Conservation (phyloP, 2,888 invertebrate species). For the Tetramorium bicarinatum region DNA sequence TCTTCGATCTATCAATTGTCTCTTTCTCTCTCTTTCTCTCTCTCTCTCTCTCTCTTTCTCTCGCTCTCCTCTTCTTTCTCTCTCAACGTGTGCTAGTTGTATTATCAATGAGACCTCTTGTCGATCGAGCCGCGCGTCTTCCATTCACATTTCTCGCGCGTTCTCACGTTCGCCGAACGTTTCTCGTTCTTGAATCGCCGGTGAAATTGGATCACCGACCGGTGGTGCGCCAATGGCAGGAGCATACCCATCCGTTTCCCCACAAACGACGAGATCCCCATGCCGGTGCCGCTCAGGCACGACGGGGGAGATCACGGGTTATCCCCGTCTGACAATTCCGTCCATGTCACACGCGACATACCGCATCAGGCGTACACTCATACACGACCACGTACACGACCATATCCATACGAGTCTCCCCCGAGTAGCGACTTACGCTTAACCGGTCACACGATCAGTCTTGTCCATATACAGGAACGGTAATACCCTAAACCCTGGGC, state of each 20-base stretch:
- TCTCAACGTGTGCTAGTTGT: conserved; percentile 68
- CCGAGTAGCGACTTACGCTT: conserved; percentile 31
- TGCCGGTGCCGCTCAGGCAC: conserved; percentile 15
- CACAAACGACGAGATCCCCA: conserved; percentile 21
- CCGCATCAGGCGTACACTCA: conserved; percentile 51
- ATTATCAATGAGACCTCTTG: conserved; percentile 63
- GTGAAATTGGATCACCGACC: conserved; percentile 41
- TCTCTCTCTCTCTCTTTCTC: conserved; percentile 37
- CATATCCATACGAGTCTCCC: conserved; percentile 51
- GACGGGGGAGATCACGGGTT: not conserved
- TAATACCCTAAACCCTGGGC: conserved; percentile 73
- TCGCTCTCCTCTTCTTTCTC: conserved; percentile 49
- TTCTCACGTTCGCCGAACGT: conserved; percentile 34
- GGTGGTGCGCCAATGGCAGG: conserved; percentile 42
- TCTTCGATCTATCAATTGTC: conserved; percentile 44
- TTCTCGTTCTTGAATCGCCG: conserved; percentile 37
- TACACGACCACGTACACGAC: conserved; percentile 59
- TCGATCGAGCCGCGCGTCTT: conserved; percentile 60
- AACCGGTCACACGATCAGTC: conserved; percentile 47
- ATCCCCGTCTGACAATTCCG: conserved; percentile 27
- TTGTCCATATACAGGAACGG: conserved; percentile 38
- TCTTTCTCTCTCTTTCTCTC: conserved; percentile 36
- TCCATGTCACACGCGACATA: conserved; percentile 60
- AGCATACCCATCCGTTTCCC: conserved; percentile 24
- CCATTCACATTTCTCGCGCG: conserved; percentile 29